Percentiles rank a stretch among this genome's conserved stretches.
Conservation (phyloP, 2,113 vertebrate species). For the Clarias macrocephalus region DNA sequence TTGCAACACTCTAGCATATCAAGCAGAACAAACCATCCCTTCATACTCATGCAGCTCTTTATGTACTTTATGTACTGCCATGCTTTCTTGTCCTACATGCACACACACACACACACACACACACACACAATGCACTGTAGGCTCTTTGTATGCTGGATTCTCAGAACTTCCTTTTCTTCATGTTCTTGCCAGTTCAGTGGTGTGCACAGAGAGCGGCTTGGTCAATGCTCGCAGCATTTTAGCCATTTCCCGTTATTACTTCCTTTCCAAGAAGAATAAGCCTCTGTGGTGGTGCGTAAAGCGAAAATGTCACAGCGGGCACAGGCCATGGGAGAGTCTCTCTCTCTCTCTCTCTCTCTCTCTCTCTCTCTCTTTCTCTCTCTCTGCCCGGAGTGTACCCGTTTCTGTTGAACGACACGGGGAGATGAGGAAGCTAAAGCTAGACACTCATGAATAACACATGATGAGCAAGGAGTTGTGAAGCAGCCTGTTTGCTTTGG, state of each 20-base stretch:
- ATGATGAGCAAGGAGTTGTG: conserved; percentile 56
- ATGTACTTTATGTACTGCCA: conserved; percentile 7
- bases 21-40: background rate
- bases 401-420: conserved; percentile 38
- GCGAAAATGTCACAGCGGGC: conserved; percentile 63
- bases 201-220: background rate
- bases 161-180: background rate
- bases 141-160: background rate
- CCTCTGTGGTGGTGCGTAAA: conserved; percentile 53
- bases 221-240: background rate
- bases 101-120: background rate
- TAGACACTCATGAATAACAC: conserved; percentile 74
- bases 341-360: conserved; percentile 34
- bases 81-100: background rate
- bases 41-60: conserved; percentile 15
- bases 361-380: conserved; percentile 29
- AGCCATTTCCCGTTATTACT: conserved; percentile 63
- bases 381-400: conserved; percentile 53
- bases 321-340: conserved; percentile 41
- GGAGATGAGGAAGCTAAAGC: conserved; percentile 49
- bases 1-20: conserved; percentile 14
- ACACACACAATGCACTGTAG: background rate
- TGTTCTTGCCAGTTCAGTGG: background rate
- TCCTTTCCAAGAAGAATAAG: conserved; percentile 52
- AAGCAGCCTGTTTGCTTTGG: conserved; percentile 1